Conservation (phyloP, 2,113 vertebrate genomes). For the Brachyistius frenatus region DNA sequence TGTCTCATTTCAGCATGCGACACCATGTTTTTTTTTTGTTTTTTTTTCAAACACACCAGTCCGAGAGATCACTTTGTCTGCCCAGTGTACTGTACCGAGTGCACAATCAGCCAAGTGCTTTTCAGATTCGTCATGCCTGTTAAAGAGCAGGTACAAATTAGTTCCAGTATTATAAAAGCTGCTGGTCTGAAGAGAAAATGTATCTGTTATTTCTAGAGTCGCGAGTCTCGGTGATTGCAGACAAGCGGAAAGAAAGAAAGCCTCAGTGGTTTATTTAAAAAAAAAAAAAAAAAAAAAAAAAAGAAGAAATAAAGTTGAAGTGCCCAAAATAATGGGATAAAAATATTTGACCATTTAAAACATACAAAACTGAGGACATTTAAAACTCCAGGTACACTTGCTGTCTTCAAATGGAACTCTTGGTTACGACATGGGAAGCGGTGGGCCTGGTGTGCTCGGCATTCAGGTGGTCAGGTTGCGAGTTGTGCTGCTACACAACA, state of each 20-base stretch:
- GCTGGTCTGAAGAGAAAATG: background rate
- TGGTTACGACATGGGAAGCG: too few relatives aligned
- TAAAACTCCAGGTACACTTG: conserved; percentile 17
- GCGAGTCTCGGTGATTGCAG: background rate
- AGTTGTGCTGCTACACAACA: too few relatives aligned
- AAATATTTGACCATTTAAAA: conserved; percentile 5
- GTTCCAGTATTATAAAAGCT: conserved; percentile 10
- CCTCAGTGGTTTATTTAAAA: conserved; percentile 3
- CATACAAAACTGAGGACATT: background rate
- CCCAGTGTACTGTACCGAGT: background rate
- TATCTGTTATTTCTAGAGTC: background rate
- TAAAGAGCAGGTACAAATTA: conserved; percentile 30
- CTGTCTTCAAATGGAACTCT: too few relatives aligned
- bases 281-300: background rate
- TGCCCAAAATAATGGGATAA: background rate
- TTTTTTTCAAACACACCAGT: conserved; percentile 25
- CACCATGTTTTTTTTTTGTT: conserved; percentile 50
- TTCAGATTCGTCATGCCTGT: conserved; percentile 14
- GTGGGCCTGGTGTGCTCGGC: too few relatives aligned
- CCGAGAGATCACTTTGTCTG: background rate
- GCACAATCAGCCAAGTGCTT: conserved; percentile 20
- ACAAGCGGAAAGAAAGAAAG: background rate
- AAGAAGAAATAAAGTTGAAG: background rate
- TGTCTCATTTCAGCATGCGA: conserved; percentile 22
- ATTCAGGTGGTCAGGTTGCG: too few relatives aligned